Percentiles rank a stretch among this genome's conserved stretches.
Evolutionary conservation across 2,888 invertebrate genomes (phyloP).

Genomic region (Blera fallax): DNA sequence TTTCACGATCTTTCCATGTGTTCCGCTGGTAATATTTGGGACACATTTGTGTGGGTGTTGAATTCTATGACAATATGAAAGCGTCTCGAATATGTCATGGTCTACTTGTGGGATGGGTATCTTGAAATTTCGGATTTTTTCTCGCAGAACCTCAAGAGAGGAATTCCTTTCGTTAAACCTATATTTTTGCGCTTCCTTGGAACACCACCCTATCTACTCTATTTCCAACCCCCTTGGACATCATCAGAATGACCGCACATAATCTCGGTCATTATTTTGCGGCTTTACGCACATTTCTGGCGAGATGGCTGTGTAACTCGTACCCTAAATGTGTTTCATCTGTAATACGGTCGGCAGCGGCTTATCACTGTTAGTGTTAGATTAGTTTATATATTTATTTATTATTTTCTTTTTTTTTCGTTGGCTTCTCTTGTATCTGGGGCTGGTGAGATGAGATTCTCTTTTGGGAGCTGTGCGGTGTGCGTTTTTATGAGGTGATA

Average conservation of each 20-base stretch:
- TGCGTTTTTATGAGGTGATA: conserved; percentile 43
- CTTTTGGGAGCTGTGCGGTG: conserved; percentile 1
- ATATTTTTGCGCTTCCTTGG: not conserved
- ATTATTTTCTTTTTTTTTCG: not conserved
- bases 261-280: conserved; percentile 65
- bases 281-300: conserved; percentile 50
- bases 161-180: not conserved
- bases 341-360: conserved; percentile 22
- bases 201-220: not conserved
- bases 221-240: not conserved
- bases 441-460: too few relatives aligned
- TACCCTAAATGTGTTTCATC: conserved; percentile 23
- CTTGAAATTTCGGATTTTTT: not conserved
- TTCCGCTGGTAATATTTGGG: not conserved
- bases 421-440: not conserved
- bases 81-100: not conserved
- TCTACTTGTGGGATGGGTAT: not conserved
- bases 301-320: not conserved
- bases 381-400: conserved; percentile 45
- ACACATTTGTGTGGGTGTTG: not conserved
- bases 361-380: conserved; percentile 46
- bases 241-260: conserved; percentile 52
- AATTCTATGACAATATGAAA: not conserved
- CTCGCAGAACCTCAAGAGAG: not conserved
- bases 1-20: conserved; percentile 27